A percentile compares a stretch with the other conserved stretches of the same genome.
Evolutionary conservation across 2,113 vertebrate genomes (phyloP).

Genomic region (Platysteira castanea): DNA sequence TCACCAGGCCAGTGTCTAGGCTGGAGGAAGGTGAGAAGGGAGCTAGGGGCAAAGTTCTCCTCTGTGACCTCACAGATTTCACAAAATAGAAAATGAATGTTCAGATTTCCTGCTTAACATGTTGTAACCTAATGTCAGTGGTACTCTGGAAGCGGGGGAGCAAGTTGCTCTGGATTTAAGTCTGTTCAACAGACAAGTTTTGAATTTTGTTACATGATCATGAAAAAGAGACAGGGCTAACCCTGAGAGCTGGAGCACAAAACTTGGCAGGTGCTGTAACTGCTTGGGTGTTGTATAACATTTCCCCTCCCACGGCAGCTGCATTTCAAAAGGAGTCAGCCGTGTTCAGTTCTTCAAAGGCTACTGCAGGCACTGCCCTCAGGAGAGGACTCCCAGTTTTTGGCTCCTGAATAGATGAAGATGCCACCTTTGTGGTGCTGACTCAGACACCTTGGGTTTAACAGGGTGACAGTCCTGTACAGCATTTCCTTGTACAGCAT

Average conservation of each 20-base stretch:
- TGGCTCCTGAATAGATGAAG: not conserved
- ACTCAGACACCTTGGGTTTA: not conserved
- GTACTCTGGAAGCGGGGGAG: not conserved
- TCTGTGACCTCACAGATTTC: not conserved
- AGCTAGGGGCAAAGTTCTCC: not conserved
- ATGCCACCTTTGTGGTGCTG: not conserved
- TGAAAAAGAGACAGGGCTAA: not conserved
- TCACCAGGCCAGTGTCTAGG: not conserved
- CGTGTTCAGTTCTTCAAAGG: constrained; percentile 36
- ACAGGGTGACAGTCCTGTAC: not conserved
- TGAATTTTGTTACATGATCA: not conserved
- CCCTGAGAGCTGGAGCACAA: not conserved
- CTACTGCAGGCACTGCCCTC: not conserved
- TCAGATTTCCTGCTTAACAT: too few species aligned
- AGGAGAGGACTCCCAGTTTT: not conserved
- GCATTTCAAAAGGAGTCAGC: not conserved
- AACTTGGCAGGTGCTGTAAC: not conserved
- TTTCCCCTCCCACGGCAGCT: not conserved
- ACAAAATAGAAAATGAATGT: not conserved
- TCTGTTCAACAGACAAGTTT: not conserved
- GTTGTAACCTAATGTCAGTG: not conserved
- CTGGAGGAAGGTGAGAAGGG: not conserved
- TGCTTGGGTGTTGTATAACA: not conserved
- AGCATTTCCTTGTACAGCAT: not conserved
- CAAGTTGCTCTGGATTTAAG: not conserved